Percentiles rank a stretch among this genome's conserved stretches.
Conservation (phyloP, 2,888 invertebrate genomes). For the Gymnosoma rotundatum region DNA sequence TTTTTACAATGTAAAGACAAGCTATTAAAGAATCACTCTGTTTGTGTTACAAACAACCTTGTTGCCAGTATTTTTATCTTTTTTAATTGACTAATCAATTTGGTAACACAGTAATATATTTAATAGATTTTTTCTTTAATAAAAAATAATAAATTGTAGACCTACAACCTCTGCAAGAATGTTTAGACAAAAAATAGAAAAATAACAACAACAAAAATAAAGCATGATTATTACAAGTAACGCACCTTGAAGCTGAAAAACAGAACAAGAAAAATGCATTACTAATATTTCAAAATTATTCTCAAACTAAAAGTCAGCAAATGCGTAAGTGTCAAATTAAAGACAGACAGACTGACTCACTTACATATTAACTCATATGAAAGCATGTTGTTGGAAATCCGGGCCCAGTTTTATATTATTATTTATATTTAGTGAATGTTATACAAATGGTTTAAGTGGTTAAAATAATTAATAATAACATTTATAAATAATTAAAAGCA, state of each 20-base stretch:
- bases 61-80: slow-evolving; percentile 19
- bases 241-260: slow-evolving; percentile 58
- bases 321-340: slow-evolving; percentile 65
- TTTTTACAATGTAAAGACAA: too few species aligned
- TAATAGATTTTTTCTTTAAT: slow-evolving; percentile 19
- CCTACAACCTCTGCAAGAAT: slow-evolving; percentile 34
- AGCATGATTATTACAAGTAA: slow-evolving; percentile 37
- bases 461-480: background rate
- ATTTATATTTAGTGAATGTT: slow-evolving; percentile 34
- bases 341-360: slow-evolving; percentile 1
- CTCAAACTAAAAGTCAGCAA: slow-evolving; percentile 19
- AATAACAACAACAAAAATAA: too few species aligned
- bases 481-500: slow-evolving; percentile 25
- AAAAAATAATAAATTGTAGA: slow-evolving; percentile 29
- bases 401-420: slow-evolving; percentile 40
- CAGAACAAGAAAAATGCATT: background rate
- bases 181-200: background rate
- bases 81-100: slow-evolving; percentile 39
- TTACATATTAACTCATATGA: background rate
- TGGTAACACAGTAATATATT: slow-evolving; percentile 41
- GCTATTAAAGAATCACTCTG: too few species aligned
- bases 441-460: slow-evolving; percentile 46
- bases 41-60: slow-evolving; percentile 23
- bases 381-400: slow-evolving; percentile 14
- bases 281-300: slow-evolving; percentile 24